Percentiles rank a stretch among this genome's conserved stretches.
Conservation (phyloP, 1,140 invertebrate species). For the Drosophila melanica region DNA sequence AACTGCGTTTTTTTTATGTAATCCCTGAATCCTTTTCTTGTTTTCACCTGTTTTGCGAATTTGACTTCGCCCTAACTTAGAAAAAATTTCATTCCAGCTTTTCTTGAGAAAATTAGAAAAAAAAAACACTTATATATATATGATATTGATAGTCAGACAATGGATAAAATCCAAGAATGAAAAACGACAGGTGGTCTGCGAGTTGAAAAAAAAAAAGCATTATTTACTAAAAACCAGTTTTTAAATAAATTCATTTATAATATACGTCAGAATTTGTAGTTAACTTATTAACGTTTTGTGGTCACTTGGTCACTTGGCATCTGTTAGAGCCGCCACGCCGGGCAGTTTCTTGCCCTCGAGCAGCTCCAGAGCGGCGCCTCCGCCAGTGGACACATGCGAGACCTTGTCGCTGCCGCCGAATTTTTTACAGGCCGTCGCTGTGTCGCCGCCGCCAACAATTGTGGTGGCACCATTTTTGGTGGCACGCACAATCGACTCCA, state of each 20-base stretch:
- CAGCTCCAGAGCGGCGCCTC: conserved; percentile 98
- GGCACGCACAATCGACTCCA: conserved; percentile 96
- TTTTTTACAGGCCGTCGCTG: conserved; percentile 98
- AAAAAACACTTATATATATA: not conserved
- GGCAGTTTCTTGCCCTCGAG: conserved; percentile 95
- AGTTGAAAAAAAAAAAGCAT: not conserved
- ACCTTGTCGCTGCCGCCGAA: conserved; percentile 98
- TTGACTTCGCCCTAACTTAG: not conserved
- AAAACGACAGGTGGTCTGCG: not conserved
- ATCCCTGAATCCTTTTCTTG: not conserved
- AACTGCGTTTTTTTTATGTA: conserved; percentile 4
- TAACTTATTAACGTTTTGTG: not conserved
- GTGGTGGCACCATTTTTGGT: conserved; percentile 91
- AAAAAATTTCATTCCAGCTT: conserved; percentile 15
- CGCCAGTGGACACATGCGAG: conserved; percentile 99
- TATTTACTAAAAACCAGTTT: conserved; percentile 9
- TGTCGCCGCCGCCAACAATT: conserved; percentile 98
- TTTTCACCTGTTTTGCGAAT: not conserved
- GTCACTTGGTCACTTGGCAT: conserved; percentile 85
- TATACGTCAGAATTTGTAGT: not conserved
- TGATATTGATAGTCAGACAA: not conserved
- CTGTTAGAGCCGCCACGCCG: conserved; percentile 94
- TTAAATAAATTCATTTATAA: conserved; percentile 34
- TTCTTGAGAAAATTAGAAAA: conserved; percentile 18
- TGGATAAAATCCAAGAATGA: conserved; percentile 22